Base-by-base conservation (phyloP, 2,113 vertebrate species). In the Apteryx owenii region DNA sequence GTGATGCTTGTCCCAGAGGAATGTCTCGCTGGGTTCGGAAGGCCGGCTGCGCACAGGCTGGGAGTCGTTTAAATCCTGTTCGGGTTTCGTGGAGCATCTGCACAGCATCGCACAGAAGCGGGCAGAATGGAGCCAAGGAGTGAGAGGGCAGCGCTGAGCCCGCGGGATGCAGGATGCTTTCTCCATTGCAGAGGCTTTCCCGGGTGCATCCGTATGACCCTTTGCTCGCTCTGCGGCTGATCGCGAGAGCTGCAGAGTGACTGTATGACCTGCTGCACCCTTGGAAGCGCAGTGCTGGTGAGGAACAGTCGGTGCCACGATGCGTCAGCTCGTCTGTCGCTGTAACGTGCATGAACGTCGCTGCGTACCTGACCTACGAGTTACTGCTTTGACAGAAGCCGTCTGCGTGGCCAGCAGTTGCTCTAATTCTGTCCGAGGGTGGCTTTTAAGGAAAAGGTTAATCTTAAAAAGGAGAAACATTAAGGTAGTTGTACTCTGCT, bases 11-110 rank as follows among this genome's bases (percentile, higher is more conserved):
- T 25, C 53, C 23, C 80, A 40, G 72, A 2, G 0, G 46, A 29
- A 5, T 2, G 3, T 3, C 0, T 69, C 2, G 0, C 12, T 0
- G 0, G 65, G 0, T 0, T 62, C 48, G n/a, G 53, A 7, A 29
- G 21, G 23, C 8, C 71, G 42, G 26, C 75, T 64, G n/a, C 70
- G 23, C 40, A 5, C 46, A 21, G 16, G 1, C 0, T 3, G 4
- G 6, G 20, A 10, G 42, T 44, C 22, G 15, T 7, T 16, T 20
- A 9, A 42, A 33, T 66, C 76, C 28, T 31, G 9, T 9, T 80
- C 14, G n/a, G 64, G 42, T 61, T 81, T 78, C 42, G 46, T 21
- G 65, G 31, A 81, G 65, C 50, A 29, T 50, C 58, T 91, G 90
- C 68, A 20, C 48, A 51, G 21, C 2, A 2, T 33, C 8, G 56